These are phyloP conservation scores for Lagopus muta DNA, from an alignment of 2,113 vertebrate species.

Conservation along the genomic window DNA sequence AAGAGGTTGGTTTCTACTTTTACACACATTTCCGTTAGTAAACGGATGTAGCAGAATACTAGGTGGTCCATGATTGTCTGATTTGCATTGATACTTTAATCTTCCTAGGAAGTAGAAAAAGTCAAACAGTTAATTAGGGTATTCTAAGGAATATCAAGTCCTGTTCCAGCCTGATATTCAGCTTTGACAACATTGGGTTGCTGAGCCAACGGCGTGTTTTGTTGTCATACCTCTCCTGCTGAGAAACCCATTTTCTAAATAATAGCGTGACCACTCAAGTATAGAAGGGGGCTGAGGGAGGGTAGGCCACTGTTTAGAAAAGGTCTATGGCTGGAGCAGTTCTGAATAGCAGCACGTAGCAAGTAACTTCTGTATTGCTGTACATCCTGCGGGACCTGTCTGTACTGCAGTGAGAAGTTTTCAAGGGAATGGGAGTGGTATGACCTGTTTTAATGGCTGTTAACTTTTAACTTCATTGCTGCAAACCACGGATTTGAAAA, in stretches of 20 bases:
- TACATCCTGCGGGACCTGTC: neutral
- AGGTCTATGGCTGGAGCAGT: neutral
- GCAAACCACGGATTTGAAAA: neutral
- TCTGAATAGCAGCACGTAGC: slow-evolving; percentile 55
- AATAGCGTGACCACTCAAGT: slow-evolving; percentile 76
- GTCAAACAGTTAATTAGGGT: slow-evolving; percentile 85
- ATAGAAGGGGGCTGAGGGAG: slow-evolving; percentile 35
- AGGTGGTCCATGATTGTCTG: slow-evolving; percentile 83
- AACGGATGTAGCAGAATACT: slow-evolving; percentile 23
- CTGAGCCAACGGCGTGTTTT: slow-evolving; percentile 68
- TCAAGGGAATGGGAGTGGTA: neutral
- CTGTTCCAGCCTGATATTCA: slow-evolving; percentile 78
- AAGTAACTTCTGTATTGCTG: slow-evolving; percentile 41
- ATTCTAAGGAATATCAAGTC: slow-evolving; percentile 80
- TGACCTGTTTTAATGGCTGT: neutral
- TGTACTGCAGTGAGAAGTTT: neutral
- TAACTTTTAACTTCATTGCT: neutral
- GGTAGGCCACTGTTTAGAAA: slow-evolving; percentile 24
- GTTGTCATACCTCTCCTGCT: slow-evolving; percentile 65
- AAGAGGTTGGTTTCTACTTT: neutral
- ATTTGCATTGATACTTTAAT: slow-evolving; percentile 71
- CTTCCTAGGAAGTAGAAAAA: slow-evolving; percentile 57
- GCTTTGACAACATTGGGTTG: slow-evolving; percentile 48
- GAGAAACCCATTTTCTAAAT: slow-evolving; percentile 77
- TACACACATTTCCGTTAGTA: neutral